Evolutionary conservation across 2,113 vertebrate species (phyloP).

Genomic region (Strix uralensis): DNA sequence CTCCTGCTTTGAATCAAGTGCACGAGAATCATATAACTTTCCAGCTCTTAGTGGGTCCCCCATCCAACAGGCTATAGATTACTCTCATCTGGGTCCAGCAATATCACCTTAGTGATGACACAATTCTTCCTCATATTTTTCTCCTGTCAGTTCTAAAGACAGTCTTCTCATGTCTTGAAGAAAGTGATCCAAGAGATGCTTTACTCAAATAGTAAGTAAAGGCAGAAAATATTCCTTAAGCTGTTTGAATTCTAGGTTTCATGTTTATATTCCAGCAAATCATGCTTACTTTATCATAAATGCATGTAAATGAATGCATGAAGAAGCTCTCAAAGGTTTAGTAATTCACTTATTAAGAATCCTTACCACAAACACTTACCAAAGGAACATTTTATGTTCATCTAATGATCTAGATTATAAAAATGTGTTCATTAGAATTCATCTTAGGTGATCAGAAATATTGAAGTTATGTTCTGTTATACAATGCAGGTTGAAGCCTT

Average conservation of each 20-base stretch:
- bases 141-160: background rate
- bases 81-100: background rate
- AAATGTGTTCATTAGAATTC: constrained; percentile 14
- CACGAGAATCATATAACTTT: rapidly evolving
- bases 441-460: background rate
- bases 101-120: background rate
- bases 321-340: background rate
- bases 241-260: background rate
- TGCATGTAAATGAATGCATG: background rate
- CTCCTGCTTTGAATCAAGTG: background rate
- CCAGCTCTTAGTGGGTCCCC: background rate
- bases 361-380: background rate
- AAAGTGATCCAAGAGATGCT: background rate
- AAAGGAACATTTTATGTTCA: background rate
- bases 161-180: background rate
- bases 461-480: background rate
- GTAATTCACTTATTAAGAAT: constrained; percentile 7
- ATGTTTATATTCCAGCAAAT: background rate
- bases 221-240: background rate
- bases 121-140: background rate
- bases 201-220: background rate
- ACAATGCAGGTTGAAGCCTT: background rate
- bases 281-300: background rate
- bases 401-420: constrained; percentile 13
- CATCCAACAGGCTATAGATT: background rate